Evolutionary conservation across 2,888 invertebrate genomes (phyloP).

Genomic region (Tricholauxania praeusta): DNA sequence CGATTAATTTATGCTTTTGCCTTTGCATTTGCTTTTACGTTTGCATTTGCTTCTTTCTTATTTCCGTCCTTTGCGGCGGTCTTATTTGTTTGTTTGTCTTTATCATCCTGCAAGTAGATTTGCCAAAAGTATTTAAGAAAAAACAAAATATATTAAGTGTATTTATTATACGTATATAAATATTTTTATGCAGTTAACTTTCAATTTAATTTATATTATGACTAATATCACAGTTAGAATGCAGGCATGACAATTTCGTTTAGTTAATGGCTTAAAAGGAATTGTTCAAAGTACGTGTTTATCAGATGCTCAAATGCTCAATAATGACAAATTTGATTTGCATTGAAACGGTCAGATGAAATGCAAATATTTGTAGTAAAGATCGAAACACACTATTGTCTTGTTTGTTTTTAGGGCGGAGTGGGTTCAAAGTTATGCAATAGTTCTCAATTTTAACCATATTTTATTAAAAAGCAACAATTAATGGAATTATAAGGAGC

Average conservation of each 20-base stretch:
- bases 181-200: slow-evolving; percentile 13
- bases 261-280: slow-evolving; percentile 45
- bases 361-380: no score
- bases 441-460: no score
- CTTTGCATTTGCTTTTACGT: slow-evolving; percentile 43
- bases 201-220: slow-evolving; percentile 4
- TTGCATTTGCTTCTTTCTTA: slow-evolving; percentile 55
- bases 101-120: slow-evolving; percentile 67
- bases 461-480: no score
- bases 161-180: slow-evolving; percentile 15
- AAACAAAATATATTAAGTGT: slow-evolving; percentile 29
- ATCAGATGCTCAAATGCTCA: slow-evolving; percentile 10
- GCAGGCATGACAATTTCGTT: slow-evolving; percentile 26
- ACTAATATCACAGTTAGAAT: slow-evolving; percentile 14
- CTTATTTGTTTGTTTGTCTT: slow-evolving; percentile 63
- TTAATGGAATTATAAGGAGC: no score
- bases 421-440: no score
- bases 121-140: slow-evolving; percentile 52
- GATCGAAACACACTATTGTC: no score
- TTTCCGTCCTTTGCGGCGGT: slow-evolving; percentile 61
- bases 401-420: no score
- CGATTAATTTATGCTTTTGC: slow-evolving; percentile 34
- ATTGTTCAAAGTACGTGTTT: slow-evolving; percentile 52
- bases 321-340: slow-evolving; percentile 32
- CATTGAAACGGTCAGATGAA: neutral